Evolutionary conservation across 2,113 vertebrate genomes (phyloP).

Genomic region (Melanostigma gelatinosum): DNA sequence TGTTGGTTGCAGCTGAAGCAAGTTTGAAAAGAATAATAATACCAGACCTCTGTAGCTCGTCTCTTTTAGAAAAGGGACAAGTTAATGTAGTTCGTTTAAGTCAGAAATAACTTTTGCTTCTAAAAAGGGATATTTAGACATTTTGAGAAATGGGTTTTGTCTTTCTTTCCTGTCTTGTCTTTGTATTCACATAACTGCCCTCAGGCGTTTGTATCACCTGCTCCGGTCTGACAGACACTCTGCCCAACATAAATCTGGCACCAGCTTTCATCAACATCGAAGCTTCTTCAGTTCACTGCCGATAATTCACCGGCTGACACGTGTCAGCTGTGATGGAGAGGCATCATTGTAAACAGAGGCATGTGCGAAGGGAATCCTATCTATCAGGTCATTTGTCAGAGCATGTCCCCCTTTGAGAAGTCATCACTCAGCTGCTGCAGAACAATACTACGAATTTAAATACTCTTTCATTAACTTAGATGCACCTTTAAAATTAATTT

Average conservation of each 20-base stretch:
- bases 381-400: constrained; percentile 50
- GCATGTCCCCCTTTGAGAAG: constrained; percentile 23
- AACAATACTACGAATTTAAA: constrained; percentile 22
- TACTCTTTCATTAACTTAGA: neutral
- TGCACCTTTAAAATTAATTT: neutral
- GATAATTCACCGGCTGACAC: constrained; percentile 54
- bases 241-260: constrained; percentile 35
- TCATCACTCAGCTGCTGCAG: constrained; percentile 46
- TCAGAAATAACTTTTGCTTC: neutral
- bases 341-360: constrained; percentile 47
- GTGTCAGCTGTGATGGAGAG: constrained; percentile 64
- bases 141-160: neutral
- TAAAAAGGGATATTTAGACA: neutral
- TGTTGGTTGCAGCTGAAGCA: neutral
- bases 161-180: too few species aligned
- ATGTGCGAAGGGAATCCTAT: constrained; percentile 31
- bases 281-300: constrained; percentile 40
- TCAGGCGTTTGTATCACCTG: neutral
- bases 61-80: neutral
- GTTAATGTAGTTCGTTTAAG: neutral
- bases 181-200: too few species aligned
- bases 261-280: constrained; percentile 42
- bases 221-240: constrained; percentile 25
- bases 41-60: neutral
- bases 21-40: neutral